A percentile compares a stretch with the other conserved stretches of the same genome.
phyloP scores from a whole-genome alignment of 2,888 invertebrate genomes.

The Embidobia sp. region DNA sequence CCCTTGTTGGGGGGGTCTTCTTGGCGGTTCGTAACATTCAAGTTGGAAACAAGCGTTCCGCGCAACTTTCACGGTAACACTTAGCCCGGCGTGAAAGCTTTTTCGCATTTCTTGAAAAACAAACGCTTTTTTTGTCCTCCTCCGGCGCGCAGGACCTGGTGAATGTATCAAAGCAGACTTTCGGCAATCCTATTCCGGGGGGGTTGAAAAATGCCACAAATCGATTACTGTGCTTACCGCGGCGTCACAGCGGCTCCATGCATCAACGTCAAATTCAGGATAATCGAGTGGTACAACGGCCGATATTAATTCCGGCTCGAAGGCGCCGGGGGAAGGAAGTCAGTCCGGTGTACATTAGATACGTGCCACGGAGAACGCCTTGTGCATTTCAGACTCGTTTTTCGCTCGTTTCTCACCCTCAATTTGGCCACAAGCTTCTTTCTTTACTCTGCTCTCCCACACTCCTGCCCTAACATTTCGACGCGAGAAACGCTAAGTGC shows the following conservation, averaged over 20 bases:
- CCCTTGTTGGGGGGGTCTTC: conserved; percentile 69
- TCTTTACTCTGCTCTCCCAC: conserved; percentile 55
- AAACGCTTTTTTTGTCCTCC: conserved; percentile 10
- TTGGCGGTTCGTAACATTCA: conserved; percentile 64
- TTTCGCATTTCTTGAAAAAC: conserved; percentile 60
- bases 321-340: conserved; percentile 10
- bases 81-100: conserved; percentile 59
- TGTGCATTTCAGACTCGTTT: conserved; percentile 70
- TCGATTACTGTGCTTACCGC: conserved; percentile 62
- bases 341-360: conserved; percentile 63
- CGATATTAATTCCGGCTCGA: conserved; percentile 64
- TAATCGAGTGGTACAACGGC: conserved; percentile 74
- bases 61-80: conserved; percentile 66
- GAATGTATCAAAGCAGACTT: conserved; percentile 60
- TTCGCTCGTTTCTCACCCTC: conserved; percentile 65
- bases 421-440: conserved; percentile 63
- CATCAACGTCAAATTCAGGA: conserved; percentile 77
- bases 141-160: conserved; percentile 54
- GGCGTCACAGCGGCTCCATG: conserved; percentile 73
- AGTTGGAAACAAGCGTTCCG: conserved; percentile 62
- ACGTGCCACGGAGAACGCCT: conserved; percentile 71
- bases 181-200: conserved; percentile 34
- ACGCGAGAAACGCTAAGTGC: conserved; percentile 60
- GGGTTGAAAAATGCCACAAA: conserved; percentile 54
- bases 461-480: conserved; percentile 47